phyloP scores from a whole-genome alignment of 1,140 invertebrate genomes.

The Varroa destructor region DNA sequence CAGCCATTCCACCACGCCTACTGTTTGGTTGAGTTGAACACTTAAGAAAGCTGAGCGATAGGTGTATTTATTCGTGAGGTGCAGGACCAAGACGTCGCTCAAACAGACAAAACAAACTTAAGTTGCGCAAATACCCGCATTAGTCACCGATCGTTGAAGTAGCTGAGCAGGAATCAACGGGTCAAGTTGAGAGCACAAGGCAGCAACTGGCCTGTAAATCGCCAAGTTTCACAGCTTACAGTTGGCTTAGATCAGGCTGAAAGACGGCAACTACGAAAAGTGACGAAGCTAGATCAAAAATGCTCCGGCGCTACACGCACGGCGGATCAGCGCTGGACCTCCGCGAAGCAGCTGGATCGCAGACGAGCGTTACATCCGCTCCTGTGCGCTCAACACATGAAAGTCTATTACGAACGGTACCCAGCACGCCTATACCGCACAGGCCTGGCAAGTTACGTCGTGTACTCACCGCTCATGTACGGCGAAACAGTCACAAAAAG shows the following conservation, averaged over 20 bases:
- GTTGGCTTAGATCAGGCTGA: too few species aligned
- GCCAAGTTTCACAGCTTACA: too few species aligned
- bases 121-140: background rate
- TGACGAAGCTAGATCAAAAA: background rate
- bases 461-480: slow-evolving; percentile 41
- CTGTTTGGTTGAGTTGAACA: too few species aligned
- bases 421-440: background rate
- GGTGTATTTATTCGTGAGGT: too few species aligned
- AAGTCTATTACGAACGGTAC: background rate
- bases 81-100: too few species aligned
- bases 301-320: slow-evolving; percentile 32
- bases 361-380: slow-evolving; percentile 23
- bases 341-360: slow-evolving; percentile 6
- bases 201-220: too few species aligned
- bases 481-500: slow-evolving; percentile 37
- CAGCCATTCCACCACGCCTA: too few species aligned
- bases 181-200: too few species aligned
- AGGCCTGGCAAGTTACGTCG: slow-evolving; percentile 39
- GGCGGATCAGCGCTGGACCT: slow-evolving; percentile 19
- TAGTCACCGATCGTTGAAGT: too few species aligned
- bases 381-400: slow-evolving; percentile 16
- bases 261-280: too few species aligned
- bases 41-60: too few species aligned
- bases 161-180: too few species aligned
- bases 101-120: background rate